A percentile compares a stretch with the other conserved stretches of the same genome.
Conservation (phyloP, 2,888 invertebrate genomes). For the Tryphoninae sp. region DNA sequence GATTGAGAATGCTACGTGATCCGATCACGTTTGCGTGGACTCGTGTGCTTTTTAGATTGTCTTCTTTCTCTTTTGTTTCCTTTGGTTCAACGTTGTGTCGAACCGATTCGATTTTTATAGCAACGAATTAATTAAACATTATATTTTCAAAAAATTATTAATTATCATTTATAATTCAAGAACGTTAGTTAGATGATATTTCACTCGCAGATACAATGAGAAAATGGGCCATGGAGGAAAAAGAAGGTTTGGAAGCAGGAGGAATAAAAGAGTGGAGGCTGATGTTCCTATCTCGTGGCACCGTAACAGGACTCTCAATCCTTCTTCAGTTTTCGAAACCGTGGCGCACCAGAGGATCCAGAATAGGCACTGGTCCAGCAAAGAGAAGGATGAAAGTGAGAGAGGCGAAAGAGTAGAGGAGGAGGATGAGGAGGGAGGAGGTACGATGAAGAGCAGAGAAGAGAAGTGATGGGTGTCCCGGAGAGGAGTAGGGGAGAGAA, state of each 20-base stretch:
- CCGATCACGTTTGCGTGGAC: conserved; percentile 40
- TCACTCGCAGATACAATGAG: no score
- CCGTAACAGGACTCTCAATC: conserved; percentile 38
- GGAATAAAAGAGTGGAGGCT: conserved; percentile 32
- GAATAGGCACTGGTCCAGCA: conserved; percentile 29
- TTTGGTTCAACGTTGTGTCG: not conserved
- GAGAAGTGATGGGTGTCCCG: conserved; percentile 48
- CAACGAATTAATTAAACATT: no score
- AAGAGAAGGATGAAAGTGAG: conserved; percentile 29
- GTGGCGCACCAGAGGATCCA: conserved; percentile 28
- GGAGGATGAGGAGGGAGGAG: not conserved
- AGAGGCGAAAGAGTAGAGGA: not conserved
- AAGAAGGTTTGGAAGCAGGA: not conserved
- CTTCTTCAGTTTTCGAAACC: conserved; percentile 49
- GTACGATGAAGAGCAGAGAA: conserved; percentile 13
- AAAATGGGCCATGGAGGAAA: no score
- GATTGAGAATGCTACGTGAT: conserved; percentile 58
- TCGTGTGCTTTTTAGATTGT: conserved; percentile 5
- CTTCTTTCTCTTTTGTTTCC: not conserved
- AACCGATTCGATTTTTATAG: no score
- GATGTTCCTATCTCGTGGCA: conserved; percentile 25
- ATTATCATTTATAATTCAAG: no score
- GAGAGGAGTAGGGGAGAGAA: conserved; percentile 53
- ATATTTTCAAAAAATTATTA: no score
- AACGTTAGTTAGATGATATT: no score